Percentiles rank a stretch among this genome's conserved stretches.
These are phyloP conservation scores for Dicrostonyx torquatus DNA, from an alignment of 2,797 vertebrate genomes.

Conservation along the genomic window DNA sequence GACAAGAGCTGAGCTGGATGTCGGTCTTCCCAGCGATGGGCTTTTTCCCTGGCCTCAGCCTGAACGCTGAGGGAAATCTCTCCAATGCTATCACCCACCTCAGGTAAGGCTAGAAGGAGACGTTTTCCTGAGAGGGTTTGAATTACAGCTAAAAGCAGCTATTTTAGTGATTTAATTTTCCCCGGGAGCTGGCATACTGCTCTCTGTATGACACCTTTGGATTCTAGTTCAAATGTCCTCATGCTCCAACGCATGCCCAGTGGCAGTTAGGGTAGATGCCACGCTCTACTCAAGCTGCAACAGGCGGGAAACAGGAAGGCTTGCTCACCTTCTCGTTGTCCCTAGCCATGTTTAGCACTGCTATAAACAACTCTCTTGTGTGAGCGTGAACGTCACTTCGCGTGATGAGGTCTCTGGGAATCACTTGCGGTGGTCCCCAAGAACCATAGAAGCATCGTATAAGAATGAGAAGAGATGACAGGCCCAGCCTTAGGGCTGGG, in stretches of 20 bases:
- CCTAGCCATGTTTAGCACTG: neutral
- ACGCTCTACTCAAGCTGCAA: neutral
- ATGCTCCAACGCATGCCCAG: fast-evolving
- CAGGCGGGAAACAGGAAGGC: no score
- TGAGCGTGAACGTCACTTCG: neutral
- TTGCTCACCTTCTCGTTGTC: neutral
- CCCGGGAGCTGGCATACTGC: neutral
- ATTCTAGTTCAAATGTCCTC: neutral
- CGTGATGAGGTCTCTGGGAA: neutral
- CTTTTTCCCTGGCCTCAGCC: neutral
- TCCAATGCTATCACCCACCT: neutral
- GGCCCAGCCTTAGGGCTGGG: neutral
- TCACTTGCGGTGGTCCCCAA: neutral
- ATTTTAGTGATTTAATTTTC: neutral
- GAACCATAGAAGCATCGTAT: slow-evolving; percentile 12
- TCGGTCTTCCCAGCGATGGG: neutral
- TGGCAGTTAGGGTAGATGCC: neutral
- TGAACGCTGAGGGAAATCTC: neutral
- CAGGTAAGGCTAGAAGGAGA: neutral
- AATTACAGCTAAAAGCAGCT: neutral
- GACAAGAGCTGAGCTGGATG: neutral
- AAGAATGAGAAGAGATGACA: slow-evolving; percentile 38
- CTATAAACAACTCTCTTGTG: fast-evolving
- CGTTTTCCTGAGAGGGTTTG: neutral
- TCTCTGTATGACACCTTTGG: neutral